Base-by-base conservation (phyloP, 2,888 invertebrate species). In the Coremacera marginata region DNA sequence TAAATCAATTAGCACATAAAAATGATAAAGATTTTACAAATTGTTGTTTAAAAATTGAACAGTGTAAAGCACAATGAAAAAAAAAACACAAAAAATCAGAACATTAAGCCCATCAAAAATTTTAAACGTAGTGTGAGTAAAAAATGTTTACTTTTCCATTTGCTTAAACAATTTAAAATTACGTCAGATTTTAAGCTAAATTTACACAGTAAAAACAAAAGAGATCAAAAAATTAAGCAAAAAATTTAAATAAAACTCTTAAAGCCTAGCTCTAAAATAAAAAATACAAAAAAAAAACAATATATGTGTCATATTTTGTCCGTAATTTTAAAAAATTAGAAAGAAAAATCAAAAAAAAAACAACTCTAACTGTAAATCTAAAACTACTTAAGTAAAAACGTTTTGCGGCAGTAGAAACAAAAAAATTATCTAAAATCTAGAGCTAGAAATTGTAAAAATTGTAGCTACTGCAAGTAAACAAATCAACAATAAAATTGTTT, bases 251-350 rank as follows among this genome's bases (percentile, higher is more conserved):
- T 76, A 80, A 73, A 76, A 75, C 62, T 49, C 76, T 57, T 76
- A 72, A 75, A 81, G 81, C 82, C 79, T 80, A 79, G 80, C 80
- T 77, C 79, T 79, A 76, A 78, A 74, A 76, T 49, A 70, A 55
- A 51, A 70, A 68, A 77, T 63, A 60, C 9, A 70, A 31, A 55
- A 60, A 51, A 68, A 70, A 57, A 51, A 62, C 51, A 83, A 82
- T 86, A 82, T 86, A 79, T 83, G 81, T 81, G 82, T 85, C 83
- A 84, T 83, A 85, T 85, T 86, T 86, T 88, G 87, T 87, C 87
- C 88, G 88, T 87, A 87, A 83, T 81, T 87, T 87, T 86, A 84
- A 86, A 85, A 75, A 67, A 62, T 19, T 37, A 67, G 5, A 31
- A 67, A 82, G 82, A 74, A 65, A 75, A 67, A 62, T 16, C 44